These are phyloP conservation scores for Balanococcus diminutus DNA, from an alignment of 2,888 invertebrate species.

Conservation along the genomic window DNA sequence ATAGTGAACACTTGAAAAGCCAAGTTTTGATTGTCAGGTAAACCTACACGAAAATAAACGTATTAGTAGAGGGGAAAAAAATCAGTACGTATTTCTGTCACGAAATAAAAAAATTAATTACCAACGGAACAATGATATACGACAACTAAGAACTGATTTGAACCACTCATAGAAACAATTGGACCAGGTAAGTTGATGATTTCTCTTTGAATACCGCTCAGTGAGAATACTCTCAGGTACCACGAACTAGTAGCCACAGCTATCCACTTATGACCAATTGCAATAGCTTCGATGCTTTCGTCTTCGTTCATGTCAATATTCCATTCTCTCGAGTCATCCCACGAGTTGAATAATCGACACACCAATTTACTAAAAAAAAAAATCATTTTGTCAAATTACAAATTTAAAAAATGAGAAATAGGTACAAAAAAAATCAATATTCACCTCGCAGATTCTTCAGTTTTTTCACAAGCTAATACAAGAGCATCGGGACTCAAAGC, in stretches of 20 bases:
- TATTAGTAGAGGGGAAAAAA: constrained; percentile 53
- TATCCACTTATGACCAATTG: constrained; percentile 75
- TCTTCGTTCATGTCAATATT: constrained; percentile 75
- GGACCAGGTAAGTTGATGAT: constrained; percentile 76
- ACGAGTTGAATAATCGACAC: constrained; percentile 72
- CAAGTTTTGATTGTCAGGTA: constrained; percentile 62
- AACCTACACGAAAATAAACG: constrained; percentile 60
- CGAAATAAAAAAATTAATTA: constrained; percentile 56
- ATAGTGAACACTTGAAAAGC: constrained; percentile 62
- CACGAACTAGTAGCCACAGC: constrained; percentile 79
- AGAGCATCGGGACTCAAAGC: constrained; percentile 81
- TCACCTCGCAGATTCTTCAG: constrained; percentile 70
- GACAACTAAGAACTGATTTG: constrained; percentile 68
- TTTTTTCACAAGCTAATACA: constrained; percentile 71
- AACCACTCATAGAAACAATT: constrained; percentile 71
- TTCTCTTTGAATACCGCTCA: constrained; percentile 86
- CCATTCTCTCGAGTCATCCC: constrained; percentile 79
- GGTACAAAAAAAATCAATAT: constrained; percentile 12
- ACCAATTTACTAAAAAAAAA: constrained; percentile 69
- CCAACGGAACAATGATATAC: constrained; percentile 71
- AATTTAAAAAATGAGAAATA: background rate
- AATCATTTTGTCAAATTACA: background rate
- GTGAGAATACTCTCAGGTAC: constrained; percentile 80
- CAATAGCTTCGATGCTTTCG: constrained; percentile 74
- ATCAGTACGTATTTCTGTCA: background rate